phyloP scores from a whole-genome alignment of 2,797 vertebrate genomes.

The Pipistrellus pipistrellus region DNA sequence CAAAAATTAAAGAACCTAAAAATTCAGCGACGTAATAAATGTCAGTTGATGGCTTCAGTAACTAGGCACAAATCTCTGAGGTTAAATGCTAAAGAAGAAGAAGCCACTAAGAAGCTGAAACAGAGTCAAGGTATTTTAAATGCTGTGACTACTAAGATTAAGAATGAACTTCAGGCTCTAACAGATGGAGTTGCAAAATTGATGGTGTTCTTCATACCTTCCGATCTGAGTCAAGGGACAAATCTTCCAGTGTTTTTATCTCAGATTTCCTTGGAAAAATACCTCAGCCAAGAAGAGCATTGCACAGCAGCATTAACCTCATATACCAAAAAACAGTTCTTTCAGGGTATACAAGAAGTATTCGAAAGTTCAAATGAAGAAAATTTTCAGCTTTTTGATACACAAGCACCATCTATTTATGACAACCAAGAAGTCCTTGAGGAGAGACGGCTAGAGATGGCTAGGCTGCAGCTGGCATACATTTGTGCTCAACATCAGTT shows the following conservation, averaged over 20 bases:
- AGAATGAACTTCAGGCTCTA: conserved; percentile 89
- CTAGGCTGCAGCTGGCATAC: conserved; percentile 92
- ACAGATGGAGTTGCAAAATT: conserved; percentile 88
- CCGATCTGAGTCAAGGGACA: conserved; percentile 74
- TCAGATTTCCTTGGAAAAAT: conserved; percentile 91
- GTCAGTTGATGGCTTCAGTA: conserved; percentile 89
- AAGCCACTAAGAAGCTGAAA: conserved; percentile 84
- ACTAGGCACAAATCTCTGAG: conserved; percentile 87
- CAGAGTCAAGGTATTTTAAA: conserved; percentile 86
- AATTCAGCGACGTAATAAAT: conserved; percentile 89
- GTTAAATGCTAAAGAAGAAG: conserved; percentile 87
- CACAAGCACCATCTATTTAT: conserved; percentile 84
- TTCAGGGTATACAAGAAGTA: conserved; percentile 88
- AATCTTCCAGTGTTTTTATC: conserved; percentile 89
- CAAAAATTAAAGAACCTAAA: conserved; percentile 91
- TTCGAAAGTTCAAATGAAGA: conserved; percentile 90
- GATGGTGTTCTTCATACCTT: conserved; percentile 86
- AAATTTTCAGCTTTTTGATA: conserved; percentile 90
- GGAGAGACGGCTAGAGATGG: conserved; percentile 90
- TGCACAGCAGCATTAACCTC: conserved; percentile 91
- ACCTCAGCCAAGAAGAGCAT: conserved; percentile 92
- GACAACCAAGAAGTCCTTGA: conserved; percentile 86
- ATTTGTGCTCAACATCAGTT: conserved; percentile 92
- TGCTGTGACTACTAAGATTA: conserved; percentile 89
- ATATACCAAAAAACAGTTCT: conserved; percentile 91